Evolutionary conservation across 2,113 vertebrate species (phyloP), one percentile per base, ranked within the genome.

Genomic region (Harpagus bidentatus): DNA sequence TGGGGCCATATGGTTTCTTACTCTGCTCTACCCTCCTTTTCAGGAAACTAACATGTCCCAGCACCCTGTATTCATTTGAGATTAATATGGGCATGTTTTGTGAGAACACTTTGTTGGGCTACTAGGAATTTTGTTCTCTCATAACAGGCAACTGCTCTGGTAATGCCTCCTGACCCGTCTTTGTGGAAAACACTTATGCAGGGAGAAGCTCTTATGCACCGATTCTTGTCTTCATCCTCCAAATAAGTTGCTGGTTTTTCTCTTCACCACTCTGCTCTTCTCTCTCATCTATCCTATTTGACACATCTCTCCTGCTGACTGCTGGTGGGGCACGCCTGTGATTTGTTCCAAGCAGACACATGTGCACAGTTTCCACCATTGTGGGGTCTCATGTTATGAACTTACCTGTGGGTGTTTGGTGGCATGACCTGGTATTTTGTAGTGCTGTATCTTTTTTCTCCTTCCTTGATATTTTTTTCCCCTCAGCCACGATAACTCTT

Each of bases 371-470:
- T 73, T 70, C 93, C 95, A 88, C 87, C 71, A 82, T 73, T 87
- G 87, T 85, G 78, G 73, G 84, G 62, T 76, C 87, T 95, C 74
- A 42, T 10, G 42, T 73, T 95, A 65, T 95, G 94, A 95, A 80
- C 82, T 91, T 94, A 94, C 93, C 94, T 95, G 89, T 95, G 78
- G 87, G 94, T 95, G 96, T 88, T 96, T 86, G 86, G 96, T 97
- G 93, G 34, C 87, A 67, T 26, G 93, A 97, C 96, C 91, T 90
- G 82, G 62, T 95, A 77, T 95, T 96, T 85, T 96, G 84, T 81
- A 93, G 71, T 10, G 1, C 42, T 83, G 32, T 42, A 65, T 43
- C 58, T 90, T 95, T 95, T 72, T 73, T 65, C 81, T 83, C 91
- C 61, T 93, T 94, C 86, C 84, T 94, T 95, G 84, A 80, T 93